phyloP scores from a whole-genome alignment of 30 jellyfish, hydroid and myxozoan genomes.

The Hydractinia echinata region DNA sequence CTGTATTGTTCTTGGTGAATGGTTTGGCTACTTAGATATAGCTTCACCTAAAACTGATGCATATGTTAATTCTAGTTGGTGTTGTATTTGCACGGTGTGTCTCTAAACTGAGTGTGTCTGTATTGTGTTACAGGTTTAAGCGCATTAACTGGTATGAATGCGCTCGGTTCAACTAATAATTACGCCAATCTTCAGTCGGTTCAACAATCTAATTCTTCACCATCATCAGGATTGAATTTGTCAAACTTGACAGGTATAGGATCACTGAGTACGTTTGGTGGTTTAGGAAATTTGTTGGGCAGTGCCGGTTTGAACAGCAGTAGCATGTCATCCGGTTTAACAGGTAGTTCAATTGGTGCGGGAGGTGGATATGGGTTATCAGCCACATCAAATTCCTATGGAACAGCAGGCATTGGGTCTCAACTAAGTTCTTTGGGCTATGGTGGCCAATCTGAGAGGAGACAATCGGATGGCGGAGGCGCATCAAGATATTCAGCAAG shows the following conservation, averaged over 20 bases:
- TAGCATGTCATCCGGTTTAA: constrained; percentile 9
- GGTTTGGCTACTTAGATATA: constrained; percentile 57
- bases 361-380: constrained; percentile 48
- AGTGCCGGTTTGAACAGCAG: constrained; percentile 27
- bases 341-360: constrained; percentile 26
- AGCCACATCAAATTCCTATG: constrained; percentile 19
- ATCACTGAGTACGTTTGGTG: constrained; percentile 37
- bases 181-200: constrained; percentile 7
- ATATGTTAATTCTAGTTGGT: not conserved
- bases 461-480: constrained; percentile 28
- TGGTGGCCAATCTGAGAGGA: constrained; percentile 29
- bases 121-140: constrained; percentile 6
- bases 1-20: constrained; percentile 13
- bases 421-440: constrained; percentile 38
- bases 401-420: constrained; percentile 37
- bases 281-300: constrained; percentile 58
- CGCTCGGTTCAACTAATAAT: not conserved
- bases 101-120: not conserved
- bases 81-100: not conserved
- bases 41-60: constrained; percentile 7
- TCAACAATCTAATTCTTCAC: not conserved
- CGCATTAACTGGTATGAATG: constrained; percentile 29
- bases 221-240: constrained; percentile 12
- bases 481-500: constrained; percentile 22
- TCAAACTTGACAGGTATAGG: constrained; percentile 21